These are phyloP conservation scores for Pyxicephalus adspersus DNA, from an alignment of 2,113 vertebrate species.

Conservation along the genomic window DNA sequence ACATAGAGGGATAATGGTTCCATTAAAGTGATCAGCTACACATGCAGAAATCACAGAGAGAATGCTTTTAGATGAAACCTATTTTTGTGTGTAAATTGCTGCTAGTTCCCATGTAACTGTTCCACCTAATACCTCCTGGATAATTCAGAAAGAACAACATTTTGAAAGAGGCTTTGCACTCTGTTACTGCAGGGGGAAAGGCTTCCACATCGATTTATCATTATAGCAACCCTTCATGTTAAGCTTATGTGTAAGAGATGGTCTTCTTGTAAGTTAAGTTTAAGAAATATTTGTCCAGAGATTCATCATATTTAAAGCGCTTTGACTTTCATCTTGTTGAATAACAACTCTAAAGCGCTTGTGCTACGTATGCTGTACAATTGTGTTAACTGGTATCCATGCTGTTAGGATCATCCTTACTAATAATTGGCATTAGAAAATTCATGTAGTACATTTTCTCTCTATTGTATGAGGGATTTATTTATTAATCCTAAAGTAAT, in stretches of 20 bases:
- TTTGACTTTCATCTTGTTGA: no score
- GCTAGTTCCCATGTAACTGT: slow-evolving; percentile 50
- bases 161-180: slow-evolving; percentile 50
- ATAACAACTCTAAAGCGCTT: background rate
- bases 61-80: slow-evolving; percentile 61
- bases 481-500: no score
- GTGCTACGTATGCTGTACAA: no score
- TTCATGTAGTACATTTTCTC: no score
- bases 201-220: slow-evolving; percentile 56
- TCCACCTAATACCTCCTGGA: slow-evolving; percentile 39
- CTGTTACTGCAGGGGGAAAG: slow-evolving; percentile 39
- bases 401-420: no score
- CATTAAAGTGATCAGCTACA: slow-evolving; percentile 65
- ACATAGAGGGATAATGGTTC: slow-evolving; percentile 64
- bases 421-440: no score
- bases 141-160: slow-evolving; percentile 53
- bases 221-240: slow-evolving; percentile 23
- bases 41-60: slow-evolving; percentile 59
- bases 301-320: background rate
- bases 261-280: background rate
- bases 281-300: slow-evolving; percentile 7
- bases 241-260: slow-evolving; percentile 26
- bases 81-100: slow-evolving; percentile 57
- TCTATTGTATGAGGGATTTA: no score
- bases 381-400: no score